These are phyloP conservation scores for Epinephelus fuscoguttatus DNA, from an alignment of 2,113 vertebrate genomes.

Conservation along the genomic window DNA sequence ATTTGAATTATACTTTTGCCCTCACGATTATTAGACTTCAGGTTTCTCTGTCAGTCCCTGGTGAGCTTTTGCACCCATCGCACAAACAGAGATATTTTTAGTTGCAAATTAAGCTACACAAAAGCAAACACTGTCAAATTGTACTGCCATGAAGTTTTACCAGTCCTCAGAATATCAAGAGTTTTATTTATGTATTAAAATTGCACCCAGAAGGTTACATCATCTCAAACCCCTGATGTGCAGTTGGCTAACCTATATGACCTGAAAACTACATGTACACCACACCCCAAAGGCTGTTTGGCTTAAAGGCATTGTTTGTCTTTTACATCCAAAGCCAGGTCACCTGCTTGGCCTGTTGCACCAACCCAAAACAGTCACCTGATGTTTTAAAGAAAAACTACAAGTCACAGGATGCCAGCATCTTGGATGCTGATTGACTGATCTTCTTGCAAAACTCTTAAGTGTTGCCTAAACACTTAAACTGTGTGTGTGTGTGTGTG, in stretches of 20 bases:
- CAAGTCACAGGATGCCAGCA: not conserved
- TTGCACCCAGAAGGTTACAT: too few relatives aligned
- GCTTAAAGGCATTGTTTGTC: not conserved
- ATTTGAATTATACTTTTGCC: not conserved
- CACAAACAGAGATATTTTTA: not conserved
- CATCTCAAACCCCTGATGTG: not conserved
- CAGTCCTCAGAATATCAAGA: not conserved
- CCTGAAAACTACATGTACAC: not conserved
- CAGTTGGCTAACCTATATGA: not conserved
- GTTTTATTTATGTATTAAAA: not conserved
- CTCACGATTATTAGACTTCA: not conserved
- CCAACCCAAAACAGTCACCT: conserved; percentile 10
- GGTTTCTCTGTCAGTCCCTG: not conserved
- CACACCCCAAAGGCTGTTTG: not conserved
- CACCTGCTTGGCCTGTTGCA: not conserved
- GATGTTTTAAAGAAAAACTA: not conserved
- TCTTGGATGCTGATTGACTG: not conserved
- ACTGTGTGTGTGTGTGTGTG: not conserved
- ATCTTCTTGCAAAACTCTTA: not conserved
- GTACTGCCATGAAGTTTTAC: not conserved
- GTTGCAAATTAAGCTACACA: not conserved
- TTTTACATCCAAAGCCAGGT: not conserved
- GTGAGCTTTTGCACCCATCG: not conserved
- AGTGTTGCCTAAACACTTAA: not conserved
- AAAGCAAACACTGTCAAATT: not conserved